Evolutionary conservation across 1,140 invertebrate genomes (phyloP).

Genomic region (Bombus breviceps): DNA sequence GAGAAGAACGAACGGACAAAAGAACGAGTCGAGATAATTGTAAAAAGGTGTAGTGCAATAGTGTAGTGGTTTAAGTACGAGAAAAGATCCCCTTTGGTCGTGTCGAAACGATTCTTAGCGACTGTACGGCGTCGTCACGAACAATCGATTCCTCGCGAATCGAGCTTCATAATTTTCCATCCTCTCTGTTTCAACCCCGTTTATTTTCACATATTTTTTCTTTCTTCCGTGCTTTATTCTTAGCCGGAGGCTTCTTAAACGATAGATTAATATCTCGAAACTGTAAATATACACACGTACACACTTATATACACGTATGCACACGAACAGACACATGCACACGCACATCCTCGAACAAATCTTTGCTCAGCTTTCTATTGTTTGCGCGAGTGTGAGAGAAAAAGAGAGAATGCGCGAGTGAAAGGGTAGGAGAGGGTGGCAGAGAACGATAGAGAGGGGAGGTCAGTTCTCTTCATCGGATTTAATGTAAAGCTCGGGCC

Average conservation of each 20-base stretch:
- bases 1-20: background rate
- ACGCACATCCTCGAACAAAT: slow-evolving; percentile 73
- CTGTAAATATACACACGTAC: slow-evolving; percentile 75
- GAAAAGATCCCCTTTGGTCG: background rate
- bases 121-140: background rate
- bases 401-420: slow-evolving; percentile 2
- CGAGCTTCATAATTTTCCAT: slow-evolving; percentile 9
- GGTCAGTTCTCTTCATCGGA: slow-evolving; percentile 72
- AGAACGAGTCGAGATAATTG: slow-evolving; percentile 36
- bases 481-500: slow-evolving; percentile 63
- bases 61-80: slow-evolving; percentile 51
- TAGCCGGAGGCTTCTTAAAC: slow-evolving; percentile 33
- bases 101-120: slow-evolving; percentile 14
- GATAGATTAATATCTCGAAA: slow-evolving; percentile 77
- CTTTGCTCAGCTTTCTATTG: slow-evolving; percentile 80
- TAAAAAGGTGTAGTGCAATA: slow-evolving; percentile 70
- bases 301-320: background rate
- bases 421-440: slow-evolving; percentile 10
- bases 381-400: slow-evolving; percentile 44
- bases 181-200: background rate
- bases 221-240: slow-evolving; percentile 19
- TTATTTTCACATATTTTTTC: background rate
- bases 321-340: background rate
- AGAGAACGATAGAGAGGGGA: slow-evolving; percentile 24
- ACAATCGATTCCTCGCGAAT: slow-evolving; percentile 10